A percentile compares a stretch with the other conserved stretches of the same genome.
Evolutionary conservation across 92 coral and sea anemone species (phyloP).

Genomic region (Galaxea fascicularis): DNA sequence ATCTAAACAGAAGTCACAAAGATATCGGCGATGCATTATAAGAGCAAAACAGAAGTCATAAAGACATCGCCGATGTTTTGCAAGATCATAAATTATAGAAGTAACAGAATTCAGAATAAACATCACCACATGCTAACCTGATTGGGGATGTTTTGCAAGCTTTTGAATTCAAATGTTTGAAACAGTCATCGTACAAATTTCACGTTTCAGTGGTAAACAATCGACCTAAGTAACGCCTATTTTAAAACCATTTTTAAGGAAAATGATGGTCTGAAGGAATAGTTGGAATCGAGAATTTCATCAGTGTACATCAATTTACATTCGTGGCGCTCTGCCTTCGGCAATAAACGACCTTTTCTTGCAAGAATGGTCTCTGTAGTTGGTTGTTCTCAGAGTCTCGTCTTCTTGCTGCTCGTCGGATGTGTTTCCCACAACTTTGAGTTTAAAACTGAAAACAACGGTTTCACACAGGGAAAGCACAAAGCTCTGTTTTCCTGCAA

Average conservation of each 20-base stretch:
- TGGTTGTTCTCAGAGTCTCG: constrained; percentile 12
- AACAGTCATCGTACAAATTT: background rate
- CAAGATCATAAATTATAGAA: background rate
- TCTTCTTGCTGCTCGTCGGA: background rate
- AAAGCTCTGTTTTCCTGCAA: constrained; percentile 15
- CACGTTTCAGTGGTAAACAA: constrained; percentile 10
- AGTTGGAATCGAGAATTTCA: background rate
- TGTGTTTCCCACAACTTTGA: background rate
- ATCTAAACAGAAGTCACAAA: background rate
- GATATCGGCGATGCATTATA: too few relatives aligned
- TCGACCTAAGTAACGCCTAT: background rate
- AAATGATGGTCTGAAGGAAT: background rate
- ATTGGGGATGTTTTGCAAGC: background rate
- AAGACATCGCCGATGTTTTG: background rate
- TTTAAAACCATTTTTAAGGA: background rate
- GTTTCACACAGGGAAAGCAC: background rate
- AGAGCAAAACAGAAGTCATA: background rate
- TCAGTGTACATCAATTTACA: background rate
- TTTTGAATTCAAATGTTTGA: background rate
- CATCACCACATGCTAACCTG: background rate
- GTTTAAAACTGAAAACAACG: constrained; percentile 7
- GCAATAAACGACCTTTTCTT: too few relatives aligned
- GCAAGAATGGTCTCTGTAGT: constrained; percentile 14
- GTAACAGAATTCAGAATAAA: background rate
- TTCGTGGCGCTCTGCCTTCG: background rate